Base-by-base conservation (phyloP, 30 jellyfish, hydroid and myxozoan species). In the Aurelia coerulea region DNA sequence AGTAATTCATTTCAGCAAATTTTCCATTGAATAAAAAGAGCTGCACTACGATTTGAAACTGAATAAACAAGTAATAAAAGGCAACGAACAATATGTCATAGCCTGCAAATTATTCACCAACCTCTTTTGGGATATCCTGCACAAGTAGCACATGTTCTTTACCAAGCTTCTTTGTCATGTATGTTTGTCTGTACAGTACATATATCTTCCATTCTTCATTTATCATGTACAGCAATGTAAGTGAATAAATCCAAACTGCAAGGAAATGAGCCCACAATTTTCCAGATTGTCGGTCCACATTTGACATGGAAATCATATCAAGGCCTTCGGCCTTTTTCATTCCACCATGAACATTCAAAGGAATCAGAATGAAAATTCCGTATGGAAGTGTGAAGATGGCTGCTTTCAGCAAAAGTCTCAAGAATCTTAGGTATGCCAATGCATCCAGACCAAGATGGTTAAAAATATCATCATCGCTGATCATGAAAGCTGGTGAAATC, bases 391-490 rank as follows among this genome's bases (percentile, higher is more conserved):
- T 83, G 46, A 85, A 73, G n/a, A 95, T 72, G 3, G 99, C 91
- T 0, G 93, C 75, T 78, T 85, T 89, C 31, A 89, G 62, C 68
- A 70, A 81, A 60, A 95, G 90, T 50, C 94, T 74, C 46, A 95
- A 73, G 56, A 95, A 95, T 62, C 99, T 84, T 8, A 95, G 35
- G 60, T 76, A 95, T 4, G 90, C 88, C 65, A 95, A 67, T 17
- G 99, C 99, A 95, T 95, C 99, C 5, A 95, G 87, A 33, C 99
- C 99, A 78, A 96, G 87, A 56, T 90, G 91, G 60, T 84, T 83
- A 83, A 82, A 95, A 14, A 95, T 79, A 56, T 89, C 99, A 33
- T 95, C 97, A 51, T 95, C 99, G 53, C 59, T 90, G 14, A 85
- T 84, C 91, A 76, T 89, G 2, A 85, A 78, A n/a, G 97, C 91